phyloP scores from a whole-genome alignment of 2,113 vertebrate genomes.

The Puma concolor region DNA sequence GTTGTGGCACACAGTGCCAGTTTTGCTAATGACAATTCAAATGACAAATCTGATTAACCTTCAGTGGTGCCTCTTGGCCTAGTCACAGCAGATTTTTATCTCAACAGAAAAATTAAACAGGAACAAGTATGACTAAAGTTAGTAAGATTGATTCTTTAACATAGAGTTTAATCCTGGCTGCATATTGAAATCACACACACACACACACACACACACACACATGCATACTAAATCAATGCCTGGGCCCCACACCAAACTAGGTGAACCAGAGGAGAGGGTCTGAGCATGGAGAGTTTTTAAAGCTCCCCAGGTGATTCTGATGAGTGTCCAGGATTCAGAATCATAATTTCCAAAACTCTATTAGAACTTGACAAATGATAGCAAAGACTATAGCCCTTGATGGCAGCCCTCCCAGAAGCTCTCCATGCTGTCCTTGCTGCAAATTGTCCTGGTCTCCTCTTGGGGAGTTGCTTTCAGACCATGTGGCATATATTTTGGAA shows the following conservation, averaged over 20 bases:
- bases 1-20: not conserved
- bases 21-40: not conserved
- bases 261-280: not conserved
- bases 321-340: not conserved
- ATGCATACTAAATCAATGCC: not conserved
- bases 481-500: slow-evolving; percentile 2
- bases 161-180: slow-evolving; percentile 14
- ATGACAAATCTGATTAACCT: slow-evolving; percentile 30
- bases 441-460: not conserved
- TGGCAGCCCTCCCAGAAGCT: not conserved
- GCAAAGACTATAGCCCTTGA: not conserved
- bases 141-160: slow-evolving; percentile 52
- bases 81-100: slow-evolving; percentile 58
- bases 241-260: not conserved
- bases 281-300: not conserved
- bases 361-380: not conserved
- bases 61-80: not conserved
- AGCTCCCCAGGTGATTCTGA: not conserved
- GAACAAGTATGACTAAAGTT: slow-evolving; percentile 47
- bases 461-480: slow-evolving; percentile 10
- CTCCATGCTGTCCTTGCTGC: not conserved
- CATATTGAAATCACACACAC: not conserved
- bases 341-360: slow-evolving; percentile 11
- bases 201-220: not conserved
- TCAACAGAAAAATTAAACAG: slow-evolving; percentile 65